phyloP scores from a whole-genome alignment of 2,797 vertebrate species.

The Poeciliopsis infans region DNA sequence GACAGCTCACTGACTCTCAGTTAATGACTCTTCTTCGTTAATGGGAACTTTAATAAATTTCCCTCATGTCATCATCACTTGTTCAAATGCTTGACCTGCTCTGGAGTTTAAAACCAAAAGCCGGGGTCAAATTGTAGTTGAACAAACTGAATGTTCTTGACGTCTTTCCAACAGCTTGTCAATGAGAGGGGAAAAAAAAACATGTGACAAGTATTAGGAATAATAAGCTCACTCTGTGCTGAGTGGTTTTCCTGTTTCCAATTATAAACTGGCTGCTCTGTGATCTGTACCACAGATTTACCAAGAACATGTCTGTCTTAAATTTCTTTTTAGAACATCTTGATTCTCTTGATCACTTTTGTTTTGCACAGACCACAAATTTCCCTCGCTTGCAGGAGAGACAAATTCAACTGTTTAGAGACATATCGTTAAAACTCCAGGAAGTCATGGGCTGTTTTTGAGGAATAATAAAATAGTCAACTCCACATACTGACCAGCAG shows the following conservation, averaged over 20 bases:
- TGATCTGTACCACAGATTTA: background rate
- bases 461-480: background rate
- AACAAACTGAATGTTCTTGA: conserved; percentile 10
- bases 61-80: background rate
- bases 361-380: background rate
- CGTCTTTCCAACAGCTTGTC: conserved; percentile 3
- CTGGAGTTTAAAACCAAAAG: background rate
- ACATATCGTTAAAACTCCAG: background rate
- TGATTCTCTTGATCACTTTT: background rate
- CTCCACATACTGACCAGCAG: background rate
- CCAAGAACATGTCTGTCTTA: background rate
- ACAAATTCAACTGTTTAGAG: background rate
- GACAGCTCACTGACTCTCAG: background rate
- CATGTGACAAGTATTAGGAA: conserved; percentile 49
- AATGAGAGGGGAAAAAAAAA: background rate
- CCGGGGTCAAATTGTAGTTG: background rate
- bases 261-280: background rate
- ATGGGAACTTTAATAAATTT: background rate
- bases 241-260: conserved; percentile 1
- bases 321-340: background rate
- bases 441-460: background rate
- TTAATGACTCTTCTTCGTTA: background rate
- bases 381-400: background rate
- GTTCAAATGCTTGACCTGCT: background rate
- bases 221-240: conserved; percentile 24